These are phyloP conservation scores for Apotomis capreana DNA, from an alignment of 2,888 invertebrate genomes.

Conservation along the genomic window DNA sequence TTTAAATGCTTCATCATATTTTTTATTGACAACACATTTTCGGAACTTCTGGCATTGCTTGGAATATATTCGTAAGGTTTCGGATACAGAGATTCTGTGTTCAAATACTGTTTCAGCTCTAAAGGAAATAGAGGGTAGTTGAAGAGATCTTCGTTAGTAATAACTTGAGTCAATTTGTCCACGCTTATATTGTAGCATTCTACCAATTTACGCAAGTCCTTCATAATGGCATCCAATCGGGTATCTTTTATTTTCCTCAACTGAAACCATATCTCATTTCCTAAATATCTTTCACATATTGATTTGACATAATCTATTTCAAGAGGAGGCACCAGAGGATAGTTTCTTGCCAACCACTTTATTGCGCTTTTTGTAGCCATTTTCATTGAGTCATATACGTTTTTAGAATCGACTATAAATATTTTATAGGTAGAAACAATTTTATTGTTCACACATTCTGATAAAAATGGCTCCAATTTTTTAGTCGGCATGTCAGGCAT, in stretches of 20 bases:
- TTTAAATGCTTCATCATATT: constrained; percentile 80
- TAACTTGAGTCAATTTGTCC: constrained; percentile 82
- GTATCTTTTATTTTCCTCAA: constrained; percentile 69
- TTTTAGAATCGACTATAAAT: constrained; percentile 60
- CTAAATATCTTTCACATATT: constrained; percentile 82
- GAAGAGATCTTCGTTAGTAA: constrained; percentile 83
- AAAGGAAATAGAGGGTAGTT: constrained; percentile 86
- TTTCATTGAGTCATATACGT: constrained; percentile 62
- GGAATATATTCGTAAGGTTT: constrained; percentile 87
- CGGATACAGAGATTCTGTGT: constrained; percentile 79
- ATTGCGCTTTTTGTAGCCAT: constrained; percentile 67
- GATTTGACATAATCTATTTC: constrained; percentile 83
- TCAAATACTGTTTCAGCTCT: constrained; percentile 84
- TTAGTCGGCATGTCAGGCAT: constrained; percentile 56
- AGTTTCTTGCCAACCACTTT: constrained; percentile 80
- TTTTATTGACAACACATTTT: constrained; percentile 78
- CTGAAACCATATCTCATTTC: constrained; percentile 85
- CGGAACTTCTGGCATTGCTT: constrained; percentile 80
- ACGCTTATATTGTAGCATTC: constrained; percentile 87
- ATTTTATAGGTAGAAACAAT: constrained; percentile 69
- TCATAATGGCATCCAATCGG: constrained; percentile 73
- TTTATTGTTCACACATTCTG: constrained; percentile 57
- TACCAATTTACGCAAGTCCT: constrained; percentile 83
- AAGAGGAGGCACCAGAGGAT: constrained; percentile 76
- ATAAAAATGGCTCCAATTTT: constrained; percentile 57